Evolutionary conservation across 2,113 vertebrate species (phyloP).

Genomic region (Gavia stellata): DNA sequence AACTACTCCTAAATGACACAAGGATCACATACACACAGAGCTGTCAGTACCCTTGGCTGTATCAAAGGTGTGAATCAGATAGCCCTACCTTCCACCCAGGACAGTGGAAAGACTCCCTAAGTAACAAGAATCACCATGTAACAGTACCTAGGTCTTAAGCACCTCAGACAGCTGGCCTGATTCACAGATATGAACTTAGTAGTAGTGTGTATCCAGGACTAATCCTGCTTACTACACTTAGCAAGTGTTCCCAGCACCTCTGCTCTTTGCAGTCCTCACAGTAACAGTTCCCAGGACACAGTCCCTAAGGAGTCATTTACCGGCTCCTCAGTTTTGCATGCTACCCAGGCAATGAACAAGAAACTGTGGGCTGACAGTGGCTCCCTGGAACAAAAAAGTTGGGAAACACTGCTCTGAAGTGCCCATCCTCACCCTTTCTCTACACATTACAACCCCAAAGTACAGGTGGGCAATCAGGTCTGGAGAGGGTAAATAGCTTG

Average conservation of each 20-base stretch:
- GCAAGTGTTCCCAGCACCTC: neutral
- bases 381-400: neutral
- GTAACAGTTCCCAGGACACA: neutral
- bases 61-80: neutral
- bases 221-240: neutral
- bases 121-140: neutral
- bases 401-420: neutral
- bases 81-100: neutral
- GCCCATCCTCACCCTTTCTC: neutral
- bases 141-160: neutral
- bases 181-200: neutral
- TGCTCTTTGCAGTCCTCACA: neutral
- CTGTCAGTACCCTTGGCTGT: neutral
- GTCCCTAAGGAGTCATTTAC: neutral
- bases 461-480: neutral
- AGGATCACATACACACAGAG: accelerated
- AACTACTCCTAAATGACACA: neutral
- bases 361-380: neutral
- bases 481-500: neutral
- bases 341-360: neutral
- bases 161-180: neutral
- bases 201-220: neutral
- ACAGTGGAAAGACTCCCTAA: neutral
- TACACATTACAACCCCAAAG: neutral
- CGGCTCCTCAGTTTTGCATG: neutral